Percentiles rank a stretch among this genome's conserved stretches.
These are phyloP conservation scores for Phaedon cochleariae DNA, from an alignment of 2,888 invertebrate genomes.

Conservation along the genomic window DNA sequence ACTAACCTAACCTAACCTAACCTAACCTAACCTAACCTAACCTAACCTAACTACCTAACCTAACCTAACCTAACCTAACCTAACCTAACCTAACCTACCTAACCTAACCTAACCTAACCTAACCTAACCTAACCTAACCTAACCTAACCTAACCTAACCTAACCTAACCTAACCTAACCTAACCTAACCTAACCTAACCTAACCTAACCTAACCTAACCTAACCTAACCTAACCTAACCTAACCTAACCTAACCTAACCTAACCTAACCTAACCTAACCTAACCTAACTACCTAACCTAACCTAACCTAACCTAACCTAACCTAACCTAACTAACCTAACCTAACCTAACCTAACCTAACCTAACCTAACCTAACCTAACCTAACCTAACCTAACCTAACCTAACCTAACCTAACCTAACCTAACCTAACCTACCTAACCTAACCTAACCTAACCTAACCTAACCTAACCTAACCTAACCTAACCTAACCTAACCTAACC, in stretches of 20 bases:
- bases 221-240: background rate
- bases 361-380: conserved; percentile 37
- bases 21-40: background rate
- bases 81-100: conserved; percentile 3
- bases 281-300: background rate
- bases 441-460: conserved; percentile 41
- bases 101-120: background rate
- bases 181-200: background rate
- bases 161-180: background rate
- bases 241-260: background rate
- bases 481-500: conserved; percentile 36
- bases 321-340: conserved; percentile 33
- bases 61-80: conserved; percentile 11
- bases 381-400: conserved; percentile 37
- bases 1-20: too few relatives aligned
- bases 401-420: conserved; percentile 33
- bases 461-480: conserved; percentile 40
- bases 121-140: background rate
- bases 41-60: conserved; percentile 5
- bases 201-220: background rate
- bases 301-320: conserved; percentile 16
- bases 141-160: background rate
- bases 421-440: conserved; percentile 41
- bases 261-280: conserved; percentile 1
- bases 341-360: conserved; percentile 39